Evolutionary conservation across 2,888 invertebrate species (phyloP).

Genomic region (Cordilura impudica): DNA sequence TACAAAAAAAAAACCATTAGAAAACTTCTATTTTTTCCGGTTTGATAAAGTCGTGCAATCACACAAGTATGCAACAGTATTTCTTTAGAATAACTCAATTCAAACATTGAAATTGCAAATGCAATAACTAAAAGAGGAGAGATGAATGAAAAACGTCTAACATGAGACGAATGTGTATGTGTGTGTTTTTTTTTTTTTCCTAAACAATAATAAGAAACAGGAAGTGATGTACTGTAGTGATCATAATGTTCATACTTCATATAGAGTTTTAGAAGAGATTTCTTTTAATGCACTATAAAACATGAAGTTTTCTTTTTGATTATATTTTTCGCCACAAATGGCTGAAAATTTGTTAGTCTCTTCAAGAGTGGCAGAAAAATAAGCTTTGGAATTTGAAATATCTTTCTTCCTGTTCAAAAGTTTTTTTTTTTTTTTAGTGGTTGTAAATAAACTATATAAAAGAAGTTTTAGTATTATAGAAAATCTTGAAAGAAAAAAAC

Average conservation of each 20-base stretch:
- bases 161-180: not conserved
- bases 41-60: constrained; percentile 39
- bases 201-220: constrained; percentile 22
- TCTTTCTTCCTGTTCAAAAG: constrained; percentile 27
- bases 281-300: constrained; percentile 8
- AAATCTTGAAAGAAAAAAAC: not conserved
- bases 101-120: not conserved
- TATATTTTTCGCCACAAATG: not conserved
- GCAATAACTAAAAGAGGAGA: not conserved
- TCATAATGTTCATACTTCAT: constrained; percentile 27
- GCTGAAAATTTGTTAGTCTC: not conserved
- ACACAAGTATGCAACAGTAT: constrained; percentile 46
- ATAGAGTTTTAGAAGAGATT: constrained; percentile 15
- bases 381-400: constrained; percentile 34
- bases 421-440: too few relatives aligned
- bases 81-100: constrained; percentile 12
- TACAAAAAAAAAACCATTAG: constrained; percentile 18
- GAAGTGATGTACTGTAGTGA: constrained; percentile 38
- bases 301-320: constrained; percentile 1
- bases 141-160: not conserved
- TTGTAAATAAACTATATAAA: not conserved
- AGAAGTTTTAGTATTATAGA: not conserved
- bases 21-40: constrained; percentile 25
- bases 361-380: constrained; percentile 9
- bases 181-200: not conserved